A percentile compares a stretch with the other conserved stretches of the same genome.
phyloP scores from a whole-genome alignment of 2,113 vertebrate species.

The Ammodytes dubius region DNA sequence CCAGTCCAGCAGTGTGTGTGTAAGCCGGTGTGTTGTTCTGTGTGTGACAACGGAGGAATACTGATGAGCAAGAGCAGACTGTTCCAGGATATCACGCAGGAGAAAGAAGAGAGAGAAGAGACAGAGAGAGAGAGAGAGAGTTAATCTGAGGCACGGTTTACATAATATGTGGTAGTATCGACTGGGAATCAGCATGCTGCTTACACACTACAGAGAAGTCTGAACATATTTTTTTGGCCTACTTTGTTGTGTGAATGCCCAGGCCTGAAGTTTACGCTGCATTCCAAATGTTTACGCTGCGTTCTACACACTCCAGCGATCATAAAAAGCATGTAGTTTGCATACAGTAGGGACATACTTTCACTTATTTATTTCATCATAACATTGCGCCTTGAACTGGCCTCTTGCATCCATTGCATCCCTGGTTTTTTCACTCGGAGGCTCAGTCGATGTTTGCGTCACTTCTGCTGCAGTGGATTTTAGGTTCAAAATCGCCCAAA shows the following conservation, averaged over 20 bases:
- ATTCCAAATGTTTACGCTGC: too few relatives aligned
- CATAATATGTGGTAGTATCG: not conserved
- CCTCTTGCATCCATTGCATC: too few relatives aligned
- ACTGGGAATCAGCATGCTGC: not conserved
- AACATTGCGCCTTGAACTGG: too few relatives aligned
- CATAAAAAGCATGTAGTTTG: too few relatives aligned
- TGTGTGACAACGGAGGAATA: constrained; percentile 40
- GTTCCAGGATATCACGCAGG: constrained; percentile 9
- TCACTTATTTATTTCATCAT: too few relatives aligned
- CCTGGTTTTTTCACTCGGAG: too few relatives aligned
- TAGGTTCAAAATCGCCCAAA: too few relatives aligned
- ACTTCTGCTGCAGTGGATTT: too few relatives aligned
- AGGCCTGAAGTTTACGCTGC: not conserved
- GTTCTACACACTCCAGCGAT: too few relatives aligned
- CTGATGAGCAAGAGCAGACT: constrained; percentile 31
- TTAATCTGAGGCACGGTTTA: constrained; percentile 16
- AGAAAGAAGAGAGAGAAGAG: not conserved
- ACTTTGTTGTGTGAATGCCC: constrained; percentile 2
- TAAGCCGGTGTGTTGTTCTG: constrained; percentile 5
- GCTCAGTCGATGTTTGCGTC: too few relatives aligned
- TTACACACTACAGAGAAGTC: not conserved
- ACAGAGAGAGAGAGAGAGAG: not conserved
- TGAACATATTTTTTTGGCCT: constrained; percentile 27
- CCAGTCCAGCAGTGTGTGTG: not conserved
- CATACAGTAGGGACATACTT: too few relatives aligned